Base-by-base conservation (phyloP, 2,113 vertebrate genomes). In the Thomomys bottae region DNA sequence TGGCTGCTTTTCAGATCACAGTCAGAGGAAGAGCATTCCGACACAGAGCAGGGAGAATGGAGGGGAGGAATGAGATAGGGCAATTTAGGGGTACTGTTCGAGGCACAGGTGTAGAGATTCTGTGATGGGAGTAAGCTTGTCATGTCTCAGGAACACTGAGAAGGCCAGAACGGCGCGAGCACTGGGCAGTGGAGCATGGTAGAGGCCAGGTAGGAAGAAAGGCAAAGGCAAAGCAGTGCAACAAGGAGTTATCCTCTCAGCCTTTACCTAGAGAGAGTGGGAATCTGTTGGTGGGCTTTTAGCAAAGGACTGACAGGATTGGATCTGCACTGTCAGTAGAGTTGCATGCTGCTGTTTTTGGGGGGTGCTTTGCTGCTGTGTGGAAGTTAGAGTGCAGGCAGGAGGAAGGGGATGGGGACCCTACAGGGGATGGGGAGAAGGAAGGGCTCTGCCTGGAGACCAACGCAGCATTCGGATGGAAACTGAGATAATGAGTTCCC, bases 71-170 rank as follows among this genome's bases (percentile, higher is more conserved):
- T 40, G 24, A 54, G 36, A 14, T 5, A 23, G 36, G n/a, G 45
- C 26, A 5, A 4, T 28, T 30, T 32, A 5, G 14, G 21, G 7
- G 7, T 1, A 15, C 5, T 26, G 7, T 72, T 73, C 21, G 24
- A 38, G 14, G 28, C 40, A 36, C 4, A 30, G 7, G n/a, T 2
- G 0, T 20, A 3, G 30, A 15, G 36, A 2, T n/a, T 34, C 18
- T 0, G 0, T n/a, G n/a, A 9, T 28, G 15, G 30, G 28, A 40
- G 15, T 10, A 1, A 61, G 11, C 45, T 20, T 5, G 21, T 20
- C 3, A 0, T 30, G 12, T 64, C n/a, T 67, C 54, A 2, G 78
- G 10, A 42, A 3, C 54, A 40, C 38, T 0, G 0, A n/a, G 54
- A 28, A 23, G 42, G 30, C 8, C 3, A 2, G 9, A 6, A 3